Conservation (phyloP, 2,888 invertebrate species). For the Yponomeuta malinellus region DNA sequence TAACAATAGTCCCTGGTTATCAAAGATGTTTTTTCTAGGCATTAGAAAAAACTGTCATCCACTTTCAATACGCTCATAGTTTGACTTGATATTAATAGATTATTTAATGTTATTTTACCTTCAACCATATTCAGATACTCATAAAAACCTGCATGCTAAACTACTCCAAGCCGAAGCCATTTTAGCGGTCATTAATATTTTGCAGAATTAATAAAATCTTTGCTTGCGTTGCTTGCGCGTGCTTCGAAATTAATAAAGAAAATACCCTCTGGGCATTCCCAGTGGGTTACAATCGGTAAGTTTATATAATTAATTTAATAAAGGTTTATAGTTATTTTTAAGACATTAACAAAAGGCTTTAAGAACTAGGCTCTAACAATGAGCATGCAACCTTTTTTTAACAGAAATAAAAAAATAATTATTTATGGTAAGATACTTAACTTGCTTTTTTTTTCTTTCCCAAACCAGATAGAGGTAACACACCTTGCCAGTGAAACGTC, state of each 20-base stretch:
- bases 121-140: not conserved
- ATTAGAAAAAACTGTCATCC: too few species aligned
- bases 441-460: conserved; percentile 12
- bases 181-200: conserved; percentile 18
- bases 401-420: conserved; percentile 22
- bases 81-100: too few species aligned
- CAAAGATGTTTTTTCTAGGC: too few species aligned
- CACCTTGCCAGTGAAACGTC: conserved; percentile 59
- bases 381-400: conserved; percentile 31
- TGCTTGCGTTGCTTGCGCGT: conserved; percentile 34
- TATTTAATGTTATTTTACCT: too few species aligned
- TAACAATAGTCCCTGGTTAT: too few species aligned
- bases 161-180: too few species aligned
- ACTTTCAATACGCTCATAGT: too few species aligned
- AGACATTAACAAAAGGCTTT: not conserved
- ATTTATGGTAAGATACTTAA: conserved; percentile 30
- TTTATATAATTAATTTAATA: conserved; percentile 12
- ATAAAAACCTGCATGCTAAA: not conserved
- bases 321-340: not conserved
- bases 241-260: conserved; percentile 28
- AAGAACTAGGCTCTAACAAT: conserved; percentile 25
- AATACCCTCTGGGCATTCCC: conserved; percentile 15
- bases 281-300: conserved; percentile 30
- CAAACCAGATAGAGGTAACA: conserved; percentile 55
- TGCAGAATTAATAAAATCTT: conserved; percentile 29